These are phyloP conservation scores for Lepidonotus clava DNA, from an alignment of 2,888 invertebrate genomes.

Conservation along the genomic window DNA sequence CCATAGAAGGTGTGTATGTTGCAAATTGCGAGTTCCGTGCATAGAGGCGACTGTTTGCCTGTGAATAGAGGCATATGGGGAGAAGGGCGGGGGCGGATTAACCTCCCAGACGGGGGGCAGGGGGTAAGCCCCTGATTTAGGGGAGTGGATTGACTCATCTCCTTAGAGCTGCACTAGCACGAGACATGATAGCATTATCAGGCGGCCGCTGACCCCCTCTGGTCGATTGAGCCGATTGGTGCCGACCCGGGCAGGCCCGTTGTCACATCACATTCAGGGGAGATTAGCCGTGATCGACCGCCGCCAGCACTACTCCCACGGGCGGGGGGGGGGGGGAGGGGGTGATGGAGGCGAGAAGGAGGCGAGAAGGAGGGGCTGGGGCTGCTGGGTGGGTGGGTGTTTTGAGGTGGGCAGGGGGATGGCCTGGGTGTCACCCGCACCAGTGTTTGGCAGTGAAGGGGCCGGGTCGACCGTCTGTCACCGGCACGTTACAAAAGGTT, in stretches of 20 bases:
- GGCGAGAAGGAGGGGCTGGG: not conserved
- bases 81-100: no score
- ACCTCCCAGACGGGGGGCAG: not conserved
- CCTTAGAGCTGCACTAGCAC: not conserved
- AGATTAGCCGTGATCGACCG: slow-evolving; percentile 17
- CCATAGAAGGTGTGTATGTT: no score
- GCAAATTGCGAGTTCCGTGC: no score
- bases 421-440: not conserved
- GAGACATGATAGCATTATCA: slow-evolving; percentile 20
- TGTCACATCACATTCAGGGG: not conserved
- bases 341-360: not conserved
- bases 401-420: not conserved
- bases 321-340: not conserved
- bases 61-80: no score
- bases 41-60: no score
- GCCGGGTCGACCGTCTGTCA: not conserved
- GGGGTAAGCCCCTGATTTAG: not conserved
- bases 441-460: not conserved
- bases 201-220: not conserved
- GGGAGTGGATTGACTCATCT: slow-evolving; percentile 1
- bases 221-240: not conserved
- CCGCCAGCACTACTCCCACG: not conserved
- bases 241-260: not conserved
- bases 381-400: not conserved
- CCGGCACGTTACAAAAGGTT: not conserved